phyloP scores from a whole-genome alignment of 2,797 vertebrate genomes.

The Rhincodon typus region DNA sequence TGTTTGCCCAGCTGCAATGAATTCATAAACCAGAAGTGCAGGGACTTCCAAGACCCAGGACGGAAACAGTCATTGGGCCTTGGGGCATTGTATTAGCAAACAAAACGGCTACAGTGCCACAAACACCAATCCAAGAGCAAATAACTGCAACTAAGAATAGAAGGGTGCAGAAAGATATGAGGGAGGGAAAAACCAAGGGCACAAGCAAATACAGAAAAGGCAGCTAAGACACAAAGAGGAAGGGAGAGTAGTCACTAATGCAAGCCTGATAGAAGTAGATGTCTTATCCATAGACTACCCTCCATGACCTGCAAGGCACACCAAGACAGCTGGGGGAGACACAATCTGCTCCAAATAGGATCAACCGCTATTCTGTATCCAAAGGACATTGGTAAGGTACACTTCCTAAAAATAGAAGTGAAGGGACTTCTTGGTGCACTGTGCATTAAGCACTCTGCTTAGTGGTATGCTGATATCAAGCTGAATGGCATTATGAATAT shows the following conservation, averaged over 20 bases:
- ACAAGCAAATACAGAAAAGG: not conserved
- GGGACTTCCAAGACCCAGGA: not conserved
- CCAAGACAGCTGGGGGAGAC: constrained; percentile 1
- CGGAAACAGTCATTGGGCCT: not conserved
- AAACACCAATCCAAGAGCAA: not conserved
- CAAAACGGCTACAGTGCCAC: not conserved
- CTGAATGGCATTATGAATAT: constrained; percentile 25
- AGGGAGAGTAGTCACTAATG: not conserved
- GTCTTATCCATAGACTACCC: constrained; percentile 18
- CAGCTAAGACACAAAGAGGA: not conserved
- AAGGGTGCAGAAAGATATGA: not conserved
- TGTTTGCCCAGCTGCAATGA: not conserved
- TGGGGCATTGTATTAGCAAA: not conserved
- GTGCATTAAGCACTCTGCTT: constrained; percentile 7
- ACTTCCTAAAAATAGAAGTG: not conserved
- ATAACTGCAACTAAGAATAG: not conserved
- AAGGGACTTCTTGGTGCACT: not conserved
- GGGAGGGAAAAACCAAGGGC: not conserved
- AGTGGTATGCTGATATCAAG: constrained; percentile 19
- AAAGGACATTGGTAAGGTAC: constrained; percentile 8
- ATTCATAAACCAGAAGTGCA: not conserved
- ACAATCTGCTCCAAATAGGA: constrained; percentile 8
- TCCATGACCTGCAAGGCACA: constrained; percentile 13
- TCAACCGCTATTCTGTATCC: not conserved
- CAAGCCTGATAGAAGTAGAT: not conserved